Conservation (phyloP, 1,140 invertebrate species). For the Lysiphlebus fabarum region DNA sequence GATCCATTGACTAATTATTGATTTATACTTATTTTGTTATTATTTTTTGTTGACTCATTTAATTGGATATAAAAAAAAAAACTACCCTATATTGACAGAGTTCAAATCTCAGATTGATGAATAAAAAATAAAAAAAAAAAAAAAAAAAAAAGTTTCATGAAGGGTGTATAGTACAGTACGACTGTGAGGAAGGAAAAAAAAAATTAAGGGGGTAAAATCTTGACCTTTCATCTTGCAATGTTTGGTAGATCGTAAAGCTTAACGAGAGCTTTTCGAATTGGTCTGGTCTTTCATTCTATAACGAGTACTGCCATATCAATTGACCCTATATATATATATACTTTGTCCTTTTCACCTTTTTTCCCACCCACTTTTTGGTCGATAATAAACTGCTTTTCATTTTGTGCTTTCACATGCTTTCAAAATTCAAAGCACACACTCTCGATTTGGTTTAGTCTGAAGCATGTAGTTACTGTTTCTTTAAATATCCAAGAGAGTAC, state of each 20-base stretch:
- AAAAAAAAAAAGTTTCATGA: background rate
- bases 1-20: too few species aligned
- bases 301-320: conserved; percentile 30
- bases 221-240: conserved; percentile 34
- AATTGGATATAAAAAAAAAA: too few species aligned
- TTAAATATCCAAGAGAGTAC: background rate
- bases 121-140: conserved; percentile 1
- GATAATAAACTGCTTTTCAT: background rate
- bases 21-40: too few species aligned
- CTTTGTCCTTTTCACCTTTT: background rate
- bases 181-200: background rate
- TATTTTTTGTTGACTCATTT: too few species aligned
- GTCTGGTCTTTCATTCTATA: conserved; percentile 35
- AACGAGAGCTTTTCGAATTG: conserved; percentile 41
- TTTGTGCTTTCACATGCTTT: background rate
- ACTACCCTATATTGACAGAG: too few species aligned
- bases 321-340: conserved; percentile 5
- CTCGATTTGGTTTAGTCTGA: background rate
- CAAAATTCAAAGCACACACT: background rate
- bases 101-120: too few species aligned
- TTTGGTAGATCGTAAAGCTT: conserved; percentile 35
- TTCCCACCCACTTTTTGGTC: background rate
- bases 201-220: conserved; percentile 30
- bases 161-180: conserved; percentile 1
- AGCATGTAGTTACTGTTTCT: background rate